These are phyloP conservation scores for Saguinus imperator DNA, from an alignment of 2,113 vertebrate genomes.

Conservation along the genomic window DNA sequence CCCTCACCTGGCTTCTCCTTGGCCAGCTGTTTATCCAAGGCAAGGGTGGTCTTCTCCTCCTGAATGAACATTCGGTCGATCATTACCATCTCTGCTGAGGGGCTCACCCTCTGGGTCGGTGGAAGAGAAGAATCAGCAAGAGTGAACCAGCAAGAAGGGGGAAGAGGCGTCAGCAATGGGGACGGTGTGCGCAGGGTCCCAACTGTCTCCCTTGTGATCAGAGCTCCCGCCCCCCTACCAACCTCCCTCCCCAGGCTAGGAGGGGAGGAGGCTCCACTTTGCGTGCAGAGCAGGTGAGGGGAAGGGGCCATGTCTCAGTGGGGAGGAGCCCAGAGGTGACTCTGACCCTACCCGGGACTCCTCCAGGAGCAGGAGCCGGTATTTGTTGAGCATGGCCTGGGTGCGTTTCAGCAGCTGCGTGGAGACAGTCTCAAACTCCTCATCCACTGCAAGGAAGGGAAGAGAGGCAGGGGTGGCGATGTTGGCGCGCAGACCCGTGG, in stretches of 20 bases:
- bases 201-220: not conserved
- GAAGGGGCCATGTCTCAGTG: not conserved
- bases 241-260: not conserved
- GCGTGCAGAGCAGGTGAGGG: not conserved
- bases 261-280: no score
- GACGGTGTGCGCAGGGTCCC: no score
- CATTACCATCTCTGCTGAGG: slow-evolving; percentile 98
- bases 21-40: slow-evolving; percentile 91
- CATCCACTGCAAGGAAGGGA: slow-evolving; percentile 86
- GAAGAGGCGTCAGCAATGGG: fast-evolving
- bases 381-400: slow-evolving; percentile 97
- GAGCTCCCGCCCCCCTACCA: not conserved
- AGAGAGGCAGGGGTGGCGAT: not conserved
- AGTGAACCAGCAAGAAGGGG: not conserved
- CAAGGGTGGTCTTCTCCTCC: slow-evolving; percentile 93
- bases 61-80: slow-evolving; percentile 98
- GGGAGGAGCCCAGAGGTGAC: fast-evolving
- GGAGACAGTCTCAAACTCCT: slow-evolving; percentile 94
- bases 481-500: not conserved
- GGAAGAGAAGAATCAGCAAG: no score
- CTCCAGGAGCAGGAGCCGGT: slow-evolving; percentile 92
- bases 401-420: slow-evolving; percentile 92
- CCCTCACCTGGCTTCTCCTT: slow-evolving; percentile 93
- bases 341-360: slow-evolving; percentile 91
- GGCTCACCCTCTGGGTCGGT: slow-evolving; percentile 89